Percentiles rank a stretch among this genome's conserved stretches.
Conservation (phyloP, 2,113 vertebrate genomes). For the Eurystomus gularis region DNA sequence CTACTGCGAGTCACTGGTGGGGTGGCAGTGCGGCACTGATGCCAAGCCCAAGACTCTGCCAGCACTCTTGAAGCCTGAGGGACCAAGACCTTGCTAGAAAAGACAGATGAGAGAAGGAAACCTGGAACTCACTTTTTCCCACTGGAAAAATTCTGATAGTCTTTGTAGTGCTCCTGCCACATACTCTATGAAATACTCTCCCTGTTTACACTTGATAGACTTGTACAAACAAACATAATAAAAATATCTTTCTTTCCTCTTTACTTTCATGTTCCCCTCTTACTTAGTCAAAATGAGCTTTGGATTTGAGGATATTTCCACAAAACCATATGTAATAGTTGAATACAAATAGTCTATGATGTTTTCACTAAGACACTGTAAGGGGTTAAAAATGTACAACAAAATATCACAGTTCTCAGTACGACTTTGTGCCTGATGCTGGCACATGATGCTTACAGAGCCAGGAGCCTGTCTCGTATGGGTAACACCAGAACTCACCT, state of each 20-base stretch:
- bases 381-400: not conserved
- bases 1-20: rapidly evolving
- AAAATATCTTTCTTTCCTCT: not conserved
- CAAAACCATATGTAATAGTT: not conserved
- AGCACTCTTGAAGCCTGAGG: not conserved
- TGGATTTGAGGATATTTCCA: not conserved
- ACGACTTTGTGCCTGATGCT: not conserved
- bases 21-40: not conserved
- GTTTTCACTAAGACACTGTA: not conserved
- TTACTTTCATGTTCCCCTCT: not conserved
- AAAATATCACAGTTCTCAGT: not conserved
- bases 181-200: not conserved
- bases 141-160: not conserved
- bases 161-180: not conserved
- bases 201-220: not conserved
- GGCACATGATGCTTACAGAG: not conserved
- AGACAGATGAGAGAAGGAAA: not conserved
- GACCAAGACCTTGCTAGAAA: not conserved
- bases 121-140: not conserved
- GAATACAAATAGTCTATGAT: not conserved
- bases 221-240: not conserved
- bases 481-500: not conserved
- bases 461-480: not conserved
- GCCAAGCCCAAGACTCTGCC: not conserved
- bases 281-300: not conserved